These are phyloP conservation scores for Conus canariensis DNA, from an alignment of 2,888 invertebrate genomes.

Conservation along the genomic window DNA sequence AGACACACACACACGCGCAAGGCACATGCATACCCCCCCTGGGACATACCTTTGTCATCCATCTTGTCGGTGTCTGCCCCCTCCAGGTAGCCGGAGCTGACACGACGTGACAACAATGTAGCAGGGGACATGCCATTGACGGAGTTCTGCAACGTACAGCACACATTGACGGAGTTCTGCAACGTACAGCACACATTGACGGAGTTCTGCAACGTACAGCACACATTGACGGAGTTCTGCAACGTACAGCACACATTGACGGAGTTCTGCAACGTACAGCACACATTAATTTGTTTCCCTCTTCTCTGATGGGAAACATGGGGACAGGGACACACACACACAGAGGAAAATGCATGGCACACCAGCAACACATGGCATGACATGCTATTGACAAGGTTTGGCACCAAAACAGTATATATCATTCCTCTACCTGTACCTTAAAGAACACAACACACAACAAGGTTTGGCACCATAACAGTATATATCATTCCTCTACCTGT, in stretches of 20 bases:
- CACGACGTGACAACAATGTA: conserved; percentile 88
- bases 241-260: conserved; percentile 79
- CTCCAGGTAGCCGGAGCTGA: conserved; percentile 90
- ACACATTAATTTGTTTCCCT: too few species aligned
- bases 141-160: conserved; percentile 69
- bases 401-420: background rate
- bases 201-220: conserved; percentile 69
- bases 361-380: conserved; percentile 81
- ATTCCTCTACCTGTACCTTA: too few species aligned
- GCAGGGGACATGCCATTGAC: conserved; percentile 85
- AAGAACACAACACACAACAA: too few species aligned
- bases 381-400: conserved; percentile 78
- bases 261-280: conserved; percentile 69
- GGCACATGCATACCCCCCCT: background rate
- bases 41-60: conserved; percentile 43
- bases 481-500: too few species aligned
- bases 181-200: conserved; percentile 79
- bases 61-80: conserved; percentile 44
- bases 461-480: too few species aligned
- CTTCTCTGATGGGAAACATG: too few species aligned
- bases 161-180: conserved; percentile 80
- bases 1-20: background rate
- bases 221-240: conserved; percentile 81
- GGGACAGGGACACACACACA: too few species aligned
- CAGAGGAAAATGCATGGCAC: too few species aligned